Percentiles rank a stretch among this genome's conserved stretches.
These are phyloP conservation scores for Podarcis muralis DNA, from an alignment of 2,113 vertebrate species.

Conservation along the genomic window DNA sequence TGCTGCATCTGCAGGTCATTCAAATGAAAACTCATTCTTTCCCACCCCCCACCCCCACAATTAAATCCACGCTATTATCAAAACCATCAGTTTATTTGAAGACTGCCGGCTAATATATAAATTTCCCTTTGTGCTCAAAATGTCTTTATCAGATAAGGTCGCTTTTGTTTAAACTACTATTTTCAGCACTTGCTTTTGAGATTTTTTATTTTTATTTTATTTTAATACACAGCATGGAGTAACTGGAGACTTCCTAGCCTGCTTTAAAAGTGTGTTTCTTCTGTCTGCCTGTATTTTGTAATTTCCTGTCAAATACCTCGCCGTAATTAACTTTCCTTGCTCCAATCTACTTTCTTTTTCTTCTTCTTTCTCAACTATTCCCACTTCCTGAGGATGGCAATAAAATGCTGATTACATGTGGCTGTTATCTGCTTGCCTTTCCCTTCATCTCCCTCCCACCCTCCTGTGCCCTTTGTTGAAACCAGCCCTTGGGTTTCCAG, in stretches of 20 bases:
- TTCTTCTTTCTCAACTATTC: slow-evolving; percentile 50
- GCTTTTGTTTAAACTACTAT: slow-evolving; percentile 82
- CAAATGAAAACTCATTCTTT: slow-evolving; percentile 34
- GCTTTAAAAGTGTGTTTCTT: slow-evolving; percentile 78
- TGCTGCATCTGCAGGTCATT: slow-evolving; percentile 61
- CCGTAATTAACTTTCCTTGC: slow-evolving; percentile 83
- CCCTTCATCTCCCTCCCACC: slow-evolving; percentile 44
- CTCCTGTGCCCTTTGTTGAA: slow-evolving; percentile 61
- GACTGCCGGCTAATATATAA: slow-evolving; percentile 78
- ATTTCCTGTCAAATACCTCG: slow-evolving; percentile 85
- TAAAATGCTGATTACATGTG: slow-evolving; percentile 83
- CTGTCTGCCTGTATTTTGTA: slow-evolving; percentile 83
- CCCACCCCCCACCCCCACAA: slow-evolving; percentile 65
- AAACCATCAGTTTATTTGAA: slow-evolving; percentile 79
- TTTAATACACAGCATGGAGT: slow-evolving; percentile 73
- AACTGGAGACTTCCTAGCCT: slow-evolving; percentile 79
- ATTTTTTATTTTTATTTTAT: slow-evolving; percentile 33
- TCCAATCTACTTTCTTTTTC: slow-evolving; percentile 59
- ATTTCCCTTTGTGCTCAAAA: slow-evolving; percentile 82
- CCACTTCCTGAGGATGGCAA: slow-evolving; percentile 81
- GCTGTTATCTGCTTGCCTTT: slow-evolving; percentile 75
- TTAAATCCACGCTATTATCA: slow-evolving; percentile 75
- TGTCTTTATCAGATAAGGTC: slow-evolving; percentile 81
- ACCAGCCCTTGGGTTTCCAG: slow-evolving; percentile 64
- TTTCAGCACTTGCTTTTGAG: slow-evolving; percentile 81